Evolutionary conservation across 2,888 invertebrate genomes (phyloP).

Genomic region (Gryllus longicercus): DNA sequence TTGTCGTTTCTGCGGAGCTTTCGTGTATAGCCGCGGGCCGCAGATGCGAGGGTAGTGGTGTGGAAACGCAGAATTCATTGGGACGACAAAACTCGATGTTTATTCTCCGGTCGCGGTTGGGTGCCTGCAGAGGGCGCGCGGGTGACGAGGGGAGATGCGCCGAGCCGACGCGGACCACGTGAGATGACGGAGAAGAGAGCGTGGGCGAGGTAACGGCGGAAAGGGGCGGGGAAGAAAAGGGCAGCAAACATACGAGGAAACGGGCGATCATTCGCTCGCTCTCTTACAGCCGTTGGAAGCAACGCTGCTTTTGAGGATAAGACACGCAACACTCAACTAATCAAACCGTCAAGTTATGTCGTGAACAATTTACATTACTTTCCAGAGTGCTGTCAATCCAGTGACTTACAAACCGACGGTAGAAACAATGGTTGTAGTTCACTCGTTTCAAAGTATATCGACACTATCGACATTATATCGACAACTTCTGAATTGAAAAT

Average conservation of each 20-base stretch:
- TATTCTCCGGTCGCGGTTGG: conserved; percentile 18
- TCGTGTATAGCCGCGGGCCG: conserved; percentile 12
- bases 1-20: not conserved
- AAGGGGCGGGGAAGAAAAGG: not conserved
- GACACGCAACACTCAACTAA: no score
- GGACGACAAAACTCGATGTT: conserved; percentile 19
- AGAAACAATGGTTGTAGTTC: no score
- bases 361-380: no score
- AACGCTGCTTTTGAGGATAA: no score
- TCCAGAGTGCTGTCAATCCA: no score
- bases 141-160: not conserved
- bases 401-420: no score
- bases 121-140: not conserved
- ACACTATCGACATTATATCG: no score
- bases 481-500: no score
- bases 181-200: not conserved
- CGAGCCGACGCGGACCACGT: not conserved
- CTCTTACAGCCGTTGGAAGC: no score
- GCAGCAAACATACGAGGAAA: not conserved
- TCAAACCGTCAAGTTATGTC: no score
- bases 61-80: conserved; percentile 20
- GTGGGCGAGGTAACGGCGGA: not conserved
- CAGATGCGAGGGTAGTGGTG: not conserved
- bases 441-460: no score
- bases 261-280: not conserved